These are phyloP conservation scores for Acanthurus leucopareius DNA, from an alignment of 2,797 vertebrate species.

Conservation along the genomic window DNA sequence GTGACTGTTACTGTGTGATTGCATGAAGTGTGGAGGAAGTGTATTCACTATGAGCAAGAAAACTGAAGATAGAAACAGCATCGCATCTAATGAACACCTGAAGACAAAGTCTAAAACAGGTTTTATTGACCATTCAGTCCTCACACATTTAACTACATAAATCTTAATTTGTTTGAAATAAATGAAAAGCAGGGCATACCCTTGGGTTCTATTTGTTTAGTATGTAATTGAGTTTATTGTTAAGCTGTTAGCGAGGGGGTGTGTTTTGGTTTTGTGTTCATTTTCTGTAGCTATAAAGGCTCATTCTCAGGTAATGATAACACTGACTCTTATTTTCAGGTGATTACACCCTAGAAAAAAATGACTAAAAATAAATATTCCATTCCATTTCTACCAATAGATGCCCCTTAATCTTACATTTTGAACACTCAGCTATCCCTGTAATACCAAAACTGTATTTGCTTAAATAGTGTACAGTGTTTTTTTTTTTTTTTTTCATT, in stretches of 20 bases:
- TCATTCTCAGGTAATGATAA: too few species aligned
- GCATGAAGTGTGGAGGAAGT: neutral
- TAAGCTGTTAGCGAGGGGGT: slow-evolving; percentile 7
- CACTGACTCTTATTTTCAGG: neutral
- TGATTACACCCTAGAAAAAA: neutral
- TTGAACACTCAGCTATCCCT: slow-evolving; percentile 7
- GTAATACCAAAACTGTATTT: neutral
- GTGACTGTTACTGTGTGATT: neutral
- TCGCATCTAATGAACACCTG: neutral
- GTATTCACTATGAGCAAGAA: neutral
- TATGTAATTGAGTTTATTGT: slow-evolving; percentile 4
- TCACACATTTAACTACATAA: slow-evolving; percentile 25
- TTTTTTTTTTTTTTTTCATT: neutral
- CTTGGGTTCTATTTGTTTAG: slow-evolving; percentile 41
- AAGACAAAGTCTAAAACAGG: neutral
- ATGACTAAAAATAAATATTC: too few species aligned
- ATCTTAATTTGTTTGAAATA: slow-evolving; percentile 19
- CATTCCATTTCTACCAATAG: neutral
- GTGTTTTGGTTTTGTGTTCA: slow-evolving; percentile 32
- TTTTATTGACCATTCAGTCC: slow-evolving; percentile 13
- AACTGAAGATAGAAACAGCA: neutral
- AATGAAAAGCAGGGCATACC: slow-evolving; percentile 28
- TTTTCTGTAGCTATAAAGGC: slow-evolving; percentile 6
- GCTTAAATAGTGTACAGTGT: neutral
- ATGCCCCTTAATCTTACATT: neutral